Evolutionary conservation across 1,140 invertebrate genomes (phyloP).

Genomic region (Manduca sexta): DNA sequence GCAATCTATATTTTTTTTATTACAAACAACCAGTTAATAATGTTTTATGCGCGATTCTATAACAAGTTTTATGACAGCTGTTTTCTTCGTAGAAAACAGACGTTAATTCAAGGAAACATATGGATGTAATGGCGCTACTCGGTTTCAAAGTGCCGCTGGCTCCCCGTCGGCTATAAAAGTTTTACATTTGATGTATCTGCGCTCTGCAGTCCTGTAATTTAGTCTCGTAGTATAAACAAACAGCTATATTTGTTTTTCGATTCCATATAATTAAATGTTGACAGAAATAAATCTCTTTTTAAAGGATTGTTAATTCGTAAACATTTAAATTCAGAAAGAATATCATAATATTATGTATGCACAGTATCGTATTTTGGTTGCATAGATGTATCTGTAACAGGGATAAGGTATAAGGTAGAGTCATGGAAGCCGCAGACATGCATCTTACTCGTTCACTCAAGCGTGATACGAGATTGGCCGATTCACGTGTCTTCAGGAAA

Average conservation of each 20-base stretch:
- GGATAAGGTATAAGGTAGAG: not conserved
- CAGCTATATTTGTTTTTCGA: constrained; percentile 50
- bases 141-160: constrained; percentile 62
- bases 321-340: no score
- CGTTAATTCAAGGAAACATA: constrained; percentile 69
- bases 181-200: constrained; percentile 50
- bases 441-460: constrained; percentile 26
- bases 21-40: constrained; percentile 60
- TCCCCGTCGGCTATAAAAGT: constrained; percentile 46
- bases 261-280: constrained; percentile 30
- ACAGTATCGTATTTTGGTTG: no score
- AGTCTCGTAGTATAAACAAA: constrained; percentile 53
- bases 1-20: constrained; percentile 36
- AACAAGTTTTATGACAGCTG: constrained; percentile 53
- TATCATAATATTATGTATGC: no score
- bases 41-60: constrained; percentile 58
- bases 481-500: constrained; percentile 35
- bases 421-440: constrained; percentile 29
- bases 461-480: constrained; percentile 37
- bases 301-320: no score
- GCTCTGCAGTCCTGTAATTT: constrained; percentile 50
- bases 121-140: constrained; percentile 60
- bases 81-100: constrained; percentile 69
- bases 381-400: no score
- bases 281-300: not conserved